Percentiles rank a stretch among this genome's conserved stretches.
Evolutionary conservation across 2,888 invertebrate species (phyloP).

Genomic region (Spialia ferax): DNA sequence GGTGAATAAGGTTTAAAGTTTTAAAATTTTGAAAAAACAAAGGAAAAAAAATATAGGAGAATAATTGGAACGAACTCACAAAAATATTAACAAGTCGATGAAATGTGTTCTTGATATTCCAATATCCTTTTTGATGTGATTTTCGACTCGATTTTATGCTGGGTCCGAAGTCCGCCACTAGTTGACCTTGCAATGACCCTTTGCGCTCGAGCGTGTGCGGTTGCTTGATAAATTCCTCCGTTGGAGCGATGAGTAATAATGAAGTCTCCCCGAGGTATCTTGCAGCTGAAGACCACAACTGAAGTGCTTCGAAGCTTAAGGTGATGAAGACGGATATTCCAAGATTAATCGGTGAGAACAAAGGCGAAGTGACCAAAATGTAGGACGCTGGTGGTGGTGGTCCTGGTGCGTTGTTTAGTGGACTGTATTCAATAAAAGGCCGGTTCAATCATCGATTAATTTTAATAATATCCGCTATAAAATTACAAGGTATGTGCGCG

Average conservation of each 20-base stretch:
- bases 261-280: background rate
- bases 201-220: slow-evolving; percentile 4
- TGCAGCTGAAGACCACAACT: slow-evolving; percentile 4
- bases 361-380: background rate
- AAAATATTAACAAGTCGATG: background rate
- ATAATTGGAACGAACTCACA: slow-evolving; percentile 4
- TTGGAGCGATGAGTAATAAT: background rate
- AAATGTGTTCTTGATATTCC: background rate
- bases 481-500: background rate
- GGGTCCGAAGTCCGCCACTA: background rate
- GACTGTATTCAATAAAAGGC: no score
- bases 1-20: background rate
- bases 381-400: background rate
- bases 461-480: background rate
- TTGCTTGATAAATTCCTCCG: background rate
- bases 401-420: background rate
- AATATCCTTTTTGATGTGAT: background rate
- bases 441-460: no score
- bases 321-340: background rate
- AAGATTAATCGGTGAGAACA: slow-evolving; percentile 1
- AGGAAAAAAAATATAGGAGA: background rate
- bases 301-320: slow-evolving; percentile 2
- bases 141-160: background rate
- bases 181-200: background rate
- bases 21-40: background rate